These are phyloP conservation scores for Leucozona laternaria DNA, from an alignment of 2,888 invertebrate species.

Conservation along the genomic window DNA sequence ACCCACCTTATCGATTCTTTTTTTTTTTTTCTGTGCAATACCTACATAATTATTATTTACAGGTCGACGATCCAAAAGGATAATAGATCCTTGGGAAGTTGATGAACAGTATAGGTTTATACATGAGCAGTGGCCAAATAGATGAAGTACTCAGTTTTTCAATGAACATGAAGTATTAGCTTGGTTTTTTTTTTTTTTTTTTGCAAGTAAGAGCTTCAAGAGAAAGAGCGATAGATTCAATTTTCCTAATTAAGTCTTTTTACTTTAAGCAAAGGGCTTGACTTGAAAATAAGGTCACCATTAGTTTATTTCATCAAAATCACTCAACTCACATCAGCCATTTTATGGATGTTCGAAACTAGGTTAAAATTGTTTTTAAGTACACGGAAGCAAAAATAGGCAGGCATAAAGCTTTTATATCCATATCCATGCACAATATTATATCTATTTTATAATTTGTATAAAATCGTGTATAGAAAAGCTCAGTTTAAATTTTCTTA, in stretches of 20 bases:
- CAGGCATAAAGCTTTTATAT: neutral
- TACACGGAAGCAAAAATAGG: neutral
- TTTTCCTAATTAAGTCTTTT: neutral
- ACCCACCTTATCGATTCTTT: slow-evolving; percentile 73
- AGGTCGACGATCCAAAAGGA: slow-evolving; percentile 74
- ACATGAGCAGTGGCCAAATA: slow-evolving; percentile 46
- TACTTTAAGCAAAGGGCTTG: slow-evolving; percentile 5
- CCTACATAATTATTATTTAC: slow-evolving; percentile 73
- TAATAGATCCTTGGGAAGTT: slow-evolving; percentile 49
- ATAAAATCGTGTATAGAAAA: too few species aligned
- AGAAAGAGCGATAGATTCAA: neutral
- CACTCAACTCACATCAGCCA: neutral
- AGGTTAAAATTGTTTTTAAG: neutral
- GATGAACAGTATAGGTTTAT: slow-evolving; percentile 22
- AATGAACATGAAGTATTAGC: slow-evolving; percentile 4
- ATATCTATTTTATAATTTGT: too few species aligned
- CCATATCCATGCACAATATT: too few species aligned
- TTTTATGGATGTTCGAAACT: neutral
- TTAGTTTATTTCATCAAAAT: slow-evolving; percentile 16
- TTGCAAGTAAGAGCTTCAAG: neutral
- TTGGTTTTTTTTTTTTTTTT: neutral
- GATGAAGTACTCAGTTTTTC: slow-evolving; percentile 22
- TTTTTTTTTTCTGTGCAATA: slow-evolving; percentile 39
- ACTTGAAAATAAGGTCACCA: slow-evolving; percentile 7
- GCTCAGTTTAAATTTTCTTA: too few species aligned